Evolutionary conservation across 2,888 invertebrate species (phyloP).

Genomic region (Drosophila mimetica): DNA sequence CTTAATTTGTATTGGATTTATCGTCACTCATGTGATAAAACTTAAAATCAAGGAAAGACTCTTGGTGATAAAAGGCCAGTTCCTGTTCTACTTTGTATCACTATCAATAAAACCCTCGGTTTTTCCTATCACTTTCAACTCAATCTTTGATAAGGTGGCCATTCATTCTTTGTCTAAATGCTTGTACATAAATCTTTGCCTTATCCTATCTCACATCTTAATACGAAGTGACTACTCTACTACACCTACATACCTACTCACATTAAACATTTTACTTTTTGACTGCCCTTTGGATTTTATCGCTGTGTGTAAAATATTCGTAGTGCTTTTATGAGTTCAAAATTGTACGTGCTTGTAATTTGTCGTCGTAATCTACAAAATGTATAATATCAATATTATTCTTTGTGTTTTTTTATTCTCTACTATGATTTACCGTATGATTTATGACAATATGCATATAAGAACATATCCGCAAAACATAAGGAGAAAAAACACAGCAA

Average conservation of each 20-base stretch:
- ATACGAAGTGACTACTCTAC: slow-evolving; percentile 10
- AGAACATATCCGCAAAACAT: slow-evolving; percentile 15
- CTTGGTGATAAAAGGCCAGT: background rate
- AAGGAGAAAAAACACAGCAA: slow-evolving; percentile 5
- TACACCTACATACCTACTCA: slow-evolving; percentile 17
- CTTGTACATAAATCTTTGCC: slow-evolving; percentile 26
- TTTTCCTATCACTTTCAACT: background rate
- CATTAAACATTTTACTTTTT: slow-evolving; percentile 19
- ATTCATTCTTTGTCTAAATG: background rate
- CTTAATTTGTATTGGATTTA: background rate
- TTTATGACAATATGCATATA: slow-evolving; percentile 17
- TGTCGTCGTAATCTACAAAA: slow-evolving; percentile 36
- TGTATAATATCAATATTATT: slow-evolving; percentile 21
- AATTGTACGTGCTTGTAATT: slow-evolving; percentile 37
- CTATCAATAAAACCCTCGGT: too few relatives aligned
- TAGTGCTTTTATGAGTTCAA: slow-evolving; percentile 40
- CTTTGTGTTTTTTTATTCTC: slow-evolving; percentile 14
- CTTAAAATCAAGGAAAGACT: background rate
- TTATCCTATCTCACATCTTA: slow-evolving; percentile 7
- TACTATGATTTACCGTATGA: slow-evolving; percentile 5
- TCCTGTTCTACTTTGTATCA: too few relatives aligned
- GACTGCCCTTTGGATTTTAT: slow-evolving; percentile 31
- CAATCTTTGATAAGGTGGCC: background rate
- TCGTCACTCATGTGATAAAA: background rate
- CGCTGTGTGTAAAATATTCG: slow-evolving; percentile 34